Evolutionary conservation across 2,113 vertebrate species (phyloP).

Genomic region (Austrofundulus limnaeus): DNA sequence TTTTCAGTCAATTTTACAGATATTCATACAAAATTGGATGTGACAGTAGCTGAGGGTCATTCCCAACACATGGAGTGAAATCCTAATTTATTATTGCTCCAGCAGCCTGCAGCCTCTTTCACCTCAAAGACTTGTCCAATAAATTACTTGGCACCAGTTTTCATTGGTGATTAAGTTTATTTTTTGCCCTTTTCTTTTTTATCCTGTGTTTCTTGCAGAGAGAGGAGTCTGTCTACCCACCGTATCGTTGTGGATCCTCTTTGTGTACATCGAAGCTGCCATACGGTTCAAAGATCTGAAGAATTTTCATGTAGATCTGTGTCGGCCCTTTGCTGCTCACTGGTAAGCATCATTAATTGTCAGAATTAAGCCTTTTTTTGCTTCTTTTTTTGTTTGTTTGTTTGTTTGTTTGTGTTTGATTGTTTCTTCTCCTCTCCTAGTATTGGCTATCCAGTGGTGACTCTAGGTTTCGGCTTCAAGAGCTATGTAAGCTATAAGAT

Average conservation of each 20-base stretch:
- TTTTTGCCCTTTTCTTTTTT: background rate
- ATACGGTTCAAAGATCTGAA: constrained; percentile 99
- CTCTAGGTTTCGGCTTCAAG: constrained; percentile 98
- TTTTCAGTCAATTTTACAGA: no score
- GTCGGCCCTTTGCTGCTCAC: constrained; percentile 97
- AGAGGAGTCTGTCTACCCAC: constrained; percentile 97
- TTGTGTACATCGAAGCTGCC: constrained; percentile 98
- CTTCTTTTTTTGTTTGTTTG: background rate
- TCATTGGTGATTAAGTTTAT: background rate
- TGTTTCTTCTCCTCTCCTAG: constrained; percentile 61
- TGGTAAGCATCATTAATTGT: constrained; percentile 76
- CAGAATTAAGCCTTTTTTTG: background rate
- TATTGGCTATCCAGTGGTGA: constrained; percentile 98
- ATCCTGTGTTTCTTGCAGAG: constrained; percentile 77
- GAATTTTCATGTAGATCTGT: constrained; percentile 97
- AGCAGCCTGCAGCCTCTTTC: constrained; percentile 8
- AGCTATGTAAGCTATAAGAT: constrained; percentile 99
- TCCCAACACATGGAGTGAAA: no score
- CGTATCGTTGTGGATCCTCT: constrained; percentile 97
- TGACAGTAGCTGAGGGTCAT: no score
- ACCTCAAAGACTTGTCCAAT: constrained; percentile 10
- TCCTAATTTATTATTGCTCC: background rate
- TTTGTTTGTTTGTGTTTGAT: background rate
- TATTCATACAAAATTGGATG: no score
- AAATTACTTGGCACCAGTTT: constrained; percentile 6